A percentile compares a stretch with the other conserved stretches of the same genome.
phyloP scores from a whole-genome alignment of 2,888 invertebrate species.

The Xestia rhomboidea region DNA sequence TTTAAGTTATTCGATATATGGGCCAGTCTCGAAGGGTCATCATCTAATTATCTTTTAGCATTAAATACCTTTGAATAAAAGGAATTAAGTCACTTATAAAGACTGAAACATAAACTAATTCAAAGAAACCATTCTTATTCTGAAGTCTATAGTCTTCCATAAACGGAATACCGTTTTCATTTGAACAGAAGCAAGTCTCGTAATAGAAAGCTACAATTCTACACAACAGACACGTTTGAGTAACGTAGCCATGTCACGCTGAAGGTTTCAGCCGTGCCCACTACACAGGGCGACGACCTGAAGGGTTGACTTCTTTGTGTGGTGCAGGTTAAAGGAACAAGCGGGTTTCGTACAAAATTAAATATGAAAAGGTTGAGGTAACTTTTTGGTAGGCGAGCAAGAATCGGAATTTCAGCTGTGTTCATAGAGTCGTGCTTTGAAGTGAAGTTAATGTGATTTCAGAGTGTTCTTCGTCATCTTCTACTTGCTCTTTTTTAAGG shows the following conservation, averaged over 20 bases:
- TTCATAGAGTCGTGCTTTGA: neutral
- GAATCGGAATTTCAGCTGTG: neutral
- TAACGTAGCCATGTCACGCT: constrained; percentile 77
- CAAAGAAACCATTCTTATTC: neutral
- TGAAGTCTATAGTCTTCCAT: neutral
- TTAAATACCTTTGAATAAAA: neutral
- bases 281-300: constrained; percentile 85
- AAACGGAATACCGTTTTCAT: constrained; percentile 8
- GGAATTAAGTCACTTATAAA: neutral
- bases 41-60: neutral
- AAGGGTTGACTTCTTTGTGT: constrained; percentile 74
- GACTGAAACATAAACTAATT: neutral
- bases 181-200: constrained; percentile 23
- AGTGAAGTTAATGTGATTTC: neutral
- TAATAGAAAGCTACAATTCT: constrained; percentile 31
- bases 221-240: constrained; percentile 63
- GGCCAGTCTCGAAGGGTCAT: neutral
- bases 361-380: neutral
- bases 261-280: constrained; percentile 86
- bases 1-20: neutral
- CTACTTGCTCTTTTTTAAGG: neutral
- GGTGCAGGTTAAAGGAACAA: constrained; percentile 51
- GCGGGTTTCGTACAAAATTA: constrained; percentile 34
- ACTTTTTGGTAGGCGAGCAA: neutral
- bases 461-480: neutral